phyloP scores from a whole-genome alignment of 1,140 invertebrate species.

The Scaptomyza hsui region DNA sequence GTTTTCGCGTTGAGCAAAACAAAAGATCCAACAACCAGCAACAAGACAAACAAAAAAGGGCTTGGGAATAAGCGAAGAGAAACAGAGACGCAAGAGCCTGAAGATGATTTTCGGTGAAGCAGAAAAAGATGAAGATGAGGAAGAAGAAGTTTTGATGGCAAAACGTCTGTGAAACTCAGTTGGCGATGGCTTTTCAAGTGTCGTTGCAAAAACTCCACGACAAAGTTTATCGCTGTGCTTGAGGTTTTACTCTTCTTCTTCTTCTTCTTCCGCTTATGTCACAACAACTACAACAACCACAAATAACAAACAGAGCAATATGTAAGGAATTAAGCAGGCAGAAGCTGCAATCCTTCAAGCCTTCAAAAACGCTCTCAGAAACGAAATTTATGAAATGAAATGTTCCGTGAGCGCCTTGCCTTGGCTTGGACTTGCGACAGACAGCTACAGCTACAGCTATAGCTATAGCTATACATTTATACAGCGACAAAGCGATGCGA shows the following conservation, averaged over 20 bases:
- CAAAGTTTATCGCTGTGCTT: conserved; percentile 34
- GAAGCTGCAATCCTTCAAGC: conserved; percentile 25
- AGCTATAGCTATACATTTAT: neutral
- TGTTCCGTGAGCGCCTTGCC: conserved; percentile 31
- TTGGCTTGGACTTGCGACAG: conserved; percentile 40
- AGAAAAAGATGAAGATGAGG: conserved; percentile 8
- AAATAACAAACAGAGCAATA: conserved; percentile 27
- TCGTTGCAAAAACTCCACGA: conserved; percentile 38
- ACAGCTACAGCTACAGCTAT: conserved; percentile 7
- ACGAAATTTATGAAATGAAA: conserved; percentile 56
- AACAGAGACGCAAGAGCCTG: neutral
- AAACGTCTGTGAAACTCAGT: conserved; percentile 35
- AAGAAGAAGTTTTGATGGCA: conserved; percentile 32
- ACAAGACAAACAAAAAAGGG: neutral
- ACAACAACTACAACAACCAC: conserved; percentile 5
- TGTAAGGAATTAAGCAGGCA: conserved; percentile 47
- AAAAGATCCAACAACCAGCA: conserved; percentile 24
- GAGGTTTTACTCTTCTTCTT: neutral
- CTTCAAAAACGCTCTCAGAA: conserved; percentile 1
- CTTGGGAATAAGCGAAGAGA: neutral
- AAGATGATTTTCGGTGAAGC: conserved; percentile 29
- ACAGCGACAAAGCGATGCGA: conserved; percentile 2
- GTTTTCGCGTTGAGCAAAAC: conserved; percentile 38
- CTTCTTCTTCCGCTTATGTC: conserved; percentile 3
- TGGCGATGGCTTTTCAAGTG: conserved; percentile 40